These are phyloP conservation scores for Peromyscus polionotus DNA, from an alignment of 2,113 vertebrate genomes.

Conservation along the genomic window DNA sequence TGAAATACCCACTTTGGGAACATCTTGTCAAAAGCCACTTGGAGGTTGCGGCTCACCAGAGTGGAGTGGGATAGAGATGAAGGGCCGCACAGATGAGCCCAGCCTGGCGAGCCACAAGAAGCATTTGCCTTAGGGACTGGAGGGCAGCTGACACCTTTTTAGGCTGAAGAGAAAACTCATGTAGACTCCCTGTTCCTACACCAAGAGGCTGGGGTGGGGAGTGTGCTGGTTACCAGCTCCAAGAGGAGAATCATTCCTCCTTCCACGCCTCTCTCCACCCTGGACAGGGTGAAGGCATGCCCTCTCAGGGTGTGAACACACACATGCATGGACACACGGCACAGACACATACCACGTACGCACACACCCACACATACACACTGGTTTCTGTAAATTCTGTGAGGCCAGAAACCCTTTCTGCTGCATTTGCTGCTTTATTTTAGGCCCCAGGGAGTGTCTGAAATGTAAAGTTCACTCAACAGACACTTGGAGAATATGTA, in stretches of 20 bases:
- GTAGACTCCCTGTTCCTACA: neutral
- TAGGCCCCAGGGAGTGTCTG: fast-evolving
- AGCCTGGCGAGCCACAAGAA: neutral
- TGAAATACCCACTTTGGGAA: neutral
- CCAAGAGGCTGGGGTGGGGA: neutral
- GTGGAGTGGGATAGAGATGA: neutral
- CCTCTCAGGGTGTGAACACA: neutral
- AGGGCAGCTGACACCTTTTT: neutral
- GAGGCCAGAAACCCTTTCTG: neutral
- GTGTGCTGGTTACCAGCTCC: neutral
- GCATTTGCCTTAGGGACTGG: neutral
- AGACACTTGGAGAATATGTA: neutral
- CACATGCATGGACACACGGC: fast-evolving
- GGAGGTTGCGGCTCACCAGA: neutral
- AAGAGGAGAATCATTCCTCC: neutral
- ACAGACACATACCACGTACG: neutral
- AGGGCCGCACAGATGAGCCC: neutral
- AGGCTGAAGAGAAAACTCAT: conserved; percentile 1
- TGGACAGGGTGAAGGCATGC: neutral
- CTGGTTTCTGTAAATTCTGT: fast-evolving
- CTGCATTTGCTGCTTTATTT: neutral
- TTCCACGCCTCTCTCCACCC: neutral
- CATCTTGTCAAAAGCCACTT: conserved; percentile 32
- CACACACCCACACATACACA: fast-evolving
- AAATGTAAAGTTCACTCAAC: neutral